Evolutionary conservation across 2,113 vertebrate genomes (phyloP).

Genomic region (Sander vitreus): DNA sequence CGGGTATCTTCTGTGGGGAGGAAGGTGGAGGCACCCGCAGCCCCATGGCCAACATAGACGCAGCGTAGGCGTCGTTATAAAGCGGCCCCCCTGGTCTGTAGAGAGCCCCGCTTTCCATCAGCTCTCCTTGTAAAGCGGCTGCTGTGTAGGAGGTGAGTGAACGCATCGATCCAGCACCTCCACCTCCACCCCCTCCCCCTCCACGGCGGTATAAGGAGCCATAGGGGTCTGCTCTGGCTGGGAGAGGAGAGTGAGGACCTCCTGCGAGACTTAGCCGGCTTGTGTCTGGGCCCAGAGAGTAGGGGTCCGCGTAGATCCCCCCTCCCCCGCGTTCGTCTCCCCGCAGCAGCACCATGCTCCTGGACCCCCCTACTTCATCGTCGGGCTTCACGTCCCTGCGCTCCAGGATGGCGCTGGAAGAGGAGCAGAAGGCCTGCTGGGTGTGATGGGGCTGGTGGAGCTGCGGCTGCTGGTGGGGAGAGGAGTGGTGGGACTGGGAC

Average conservation of each 20-base stretch:
- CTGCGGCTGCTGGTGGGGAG: conserved; percentile 76
- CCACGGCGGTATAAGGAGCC: conserved; percentile 89
- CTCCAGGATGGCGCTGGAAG: conserved; percentile 97
- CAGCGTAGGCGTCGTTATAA: conserved; percentile 89
- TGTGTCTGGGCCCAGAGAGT: conserved; percentile 88
- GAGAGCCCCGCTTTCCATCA: conserved; percentile 88
- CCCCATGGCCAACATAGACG: conserved; percentile 85
- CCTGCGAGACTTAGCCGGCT: conserved; percentile 90
- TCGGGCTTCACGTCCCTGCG: conserved; percentile 96
- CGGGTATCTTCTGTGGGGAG: conserved; percentile 93
- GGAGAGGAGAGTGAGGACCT: conserved; percentile 81
- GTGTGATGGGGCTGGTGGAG: conserved; percentile 78
- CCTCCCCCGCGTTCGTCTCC: conserved; percentile 84
- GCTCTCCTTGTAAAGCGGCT: conserved; percentile 92
- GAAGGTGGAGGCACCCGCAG: conserved; percentile 90
- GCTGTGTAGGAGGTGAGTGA: conserved; percentile 95
- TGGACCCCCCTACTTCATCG: conserved; percentile 88
- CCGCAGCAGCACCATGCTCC: conserved; percentile 94
- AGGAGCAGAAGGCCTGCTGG: conserved; percentile 88
- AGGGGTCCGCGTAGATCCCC: conserved; percentile 93
- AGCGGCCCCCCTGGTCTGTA: conserved; percentile 93
- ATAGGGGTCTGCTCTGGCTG: conserved; percentile 87
- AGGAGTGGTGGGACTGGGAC: conserved; percentile 81
- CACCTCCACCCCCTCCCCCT: conserved; percentile 65
- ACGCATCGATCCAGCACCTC: conserved; percentile 87